Evolutionary conservation across 92 coral and sea anemone genomes (phyloP), one percentile per base, ranked within the genome.

Genomic region (Zoanthus sociatus): DNA sequence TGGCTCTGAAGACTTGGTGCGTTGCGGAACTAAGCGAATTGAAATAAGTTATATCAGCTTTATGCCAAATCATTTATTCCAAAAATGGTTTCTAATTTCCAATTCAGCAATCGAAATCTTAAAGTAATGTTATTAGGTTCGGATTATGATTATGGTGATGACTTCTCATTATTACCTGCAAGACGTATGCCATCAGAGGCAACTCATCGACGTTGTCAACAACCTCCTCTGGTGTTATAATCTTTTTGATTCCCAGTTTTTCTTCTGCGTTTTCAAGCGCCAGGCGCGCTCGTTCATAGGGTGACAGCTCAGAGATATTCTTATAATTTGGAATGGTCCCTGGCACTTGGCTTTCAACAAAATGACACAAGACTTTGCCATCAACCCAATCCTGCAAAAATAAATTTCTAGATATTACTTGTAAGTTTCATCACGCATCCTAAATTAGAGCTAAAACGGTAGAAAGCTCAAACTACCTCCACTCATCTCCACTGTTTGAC

Each of bases 151-250:
- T 2, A 2, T 4, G 42, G 4, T 37, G 2, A 2, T 2, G 42
- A 37, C 0, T 37, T 37, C 4, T 2, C 42, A 56, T 5, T 44
- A 85, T 45, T 70, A 89, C 87, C 66, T 90, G 98, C 20, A 97
- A 68, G 93, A 97, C 90, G 88, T 97, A 97, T 1, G 98, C 96
- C 99, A 97, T 97, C 55, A 97, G 67, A 75, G 97, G 95, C 13
- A 97, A 89, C 78, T 97, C 99, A 71, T 97, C 99, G 2, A 95
- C 95, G 71, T 91, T 90, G 64, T 91, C 91, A 11, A 94, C 94
- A 55, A 97, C 90, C 77, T 97, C 98, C 88, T 93, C 94, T 15
- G 97, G 90, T 37, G 93, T 88, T 55, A 97, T 60, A 50, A 94
- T 96, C 63, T 91, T 92, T 20, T 92, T 93, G 51, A 97, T 89